Conservation (phyloP, 2,888 invertebrate genomes). For the Morpho achilles region DNA sequence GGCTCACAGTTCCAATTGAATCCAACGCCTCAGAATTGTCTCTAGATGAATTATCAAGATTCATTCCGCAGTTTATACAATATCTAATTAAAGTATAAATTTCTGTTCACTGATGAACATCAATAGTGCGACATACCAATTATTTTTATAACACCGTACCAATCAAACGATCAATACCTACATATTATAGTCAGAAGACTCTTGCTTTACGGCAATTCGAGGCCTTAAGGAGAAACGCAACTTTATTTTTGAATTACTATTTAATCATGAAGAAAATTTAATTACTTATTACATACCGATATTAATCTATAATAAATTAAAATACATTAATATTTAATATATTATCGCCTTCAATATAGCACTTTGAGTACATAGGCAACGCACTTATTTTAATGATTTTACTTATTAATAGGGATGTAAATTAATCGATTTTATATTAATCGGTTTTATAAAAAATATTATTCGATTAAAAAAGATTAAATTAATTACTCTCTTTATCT, state of each 20-base stretch:
- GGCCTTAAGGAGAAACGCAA: no score
- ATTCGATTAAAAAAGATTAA: no score
- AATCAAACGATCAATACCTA: conserved; percentile 57
- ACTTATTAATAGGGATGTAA: not conserved
- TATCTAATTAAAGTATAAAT: conserved; percentile 28
- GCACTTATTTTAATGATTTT: conserved; percentile 24
- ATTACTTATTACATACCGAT: no score
- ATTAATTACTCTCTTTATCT: no score
- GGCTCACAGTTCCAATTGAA: conserved; percentile 60
- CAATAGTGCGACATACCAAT: conserved; percentile 26
- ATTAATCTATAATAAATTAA: no score
- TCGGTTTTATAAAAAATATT: no score
- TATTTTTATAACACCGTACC: conserved; percentile 46
- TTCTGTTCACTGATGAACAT: conserved; percentile 25
- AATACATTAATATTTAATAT: no score
- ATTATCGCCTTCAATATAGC: no score
- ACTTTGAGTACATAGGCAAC: conserved; percentile 12
- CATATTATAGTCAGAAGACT: conserved; percentile 35
- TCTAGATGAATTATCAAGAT: conserved; percentile 68
- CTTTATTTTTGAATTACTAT: no score
- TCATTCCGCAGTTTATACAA: conserved; percentile 54
- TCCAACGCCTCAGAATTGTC: conserved; percentile 69
- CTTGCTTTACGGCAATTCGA: conserved; percentile 15
- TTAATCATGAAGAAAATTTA: no score
- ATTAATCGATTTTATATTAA: no score